Conservation (phyloP, 30 jellyfish, hydroid and myxozoan species). For the Aurelia sp. region DNA sequence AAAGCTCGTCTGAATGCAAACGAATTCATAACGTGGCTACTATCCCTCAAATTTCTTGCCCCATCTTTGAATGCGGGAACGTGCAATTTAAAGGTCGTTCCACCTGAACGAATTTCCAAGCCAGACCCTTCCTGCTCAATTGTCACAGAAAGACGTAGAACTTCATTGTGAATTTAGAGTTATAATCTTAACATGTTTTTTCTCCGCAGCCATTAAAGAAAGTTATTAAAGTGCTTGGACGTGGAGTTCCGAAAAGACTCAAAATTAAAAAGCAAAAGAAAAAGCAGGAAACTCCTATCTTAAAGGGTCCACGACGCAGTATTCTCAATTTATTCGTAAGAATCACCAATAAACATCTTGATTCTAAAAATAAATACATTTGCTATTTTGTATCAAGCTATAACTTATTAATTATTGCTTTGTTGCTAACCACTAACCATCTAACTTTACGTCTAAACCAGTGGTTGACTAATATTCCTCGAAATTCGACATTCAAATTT, state of each 20-base stretch:
- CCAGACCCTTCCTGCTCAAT: too few species aligned
- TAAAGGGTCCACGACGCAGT: conserved; percentile 70
- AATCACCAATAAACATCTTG: background rate
- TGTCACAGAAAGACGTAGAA: too few species aligned
- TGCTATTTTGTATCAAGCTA: too few species aligned
- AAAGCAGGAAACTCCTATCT: conserved; percentile 23
- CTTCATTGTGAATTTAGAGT: too few species aligned
- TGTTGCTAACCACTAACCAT: background rate
- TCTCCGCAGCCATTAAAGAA: conserved; percentile 67
- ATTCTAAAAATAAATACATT: background rate
- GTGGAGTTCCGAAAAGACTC: conserved; percentile 73
- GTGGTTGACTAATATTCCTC: background rate
- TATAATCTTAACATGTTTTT: background rate
- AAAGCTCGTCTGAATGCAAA: too few species aligned
- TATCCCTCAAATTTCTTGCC: too few species aligned
- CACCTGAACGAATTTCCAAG: too few species aligned
- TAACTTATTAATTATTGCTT: too few species aligned
- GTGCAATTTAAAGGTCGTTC: too few species aligned
- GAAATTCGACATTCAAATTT: background rate
- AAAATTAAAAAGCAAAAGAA: conserved; percentile 41
- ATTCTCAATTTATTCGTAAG: conserved; percentile 63
- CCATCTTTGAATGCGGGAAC: too few species aligned
- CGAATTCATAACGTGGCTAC: too few species aligned
- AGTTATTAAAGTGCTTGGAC: conserved; percentile 70
- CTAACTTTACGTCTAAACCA: background rate